These are phyloP conservation scores for Characodon lateralis DNA, from an alignment of 2,797 vertebrate species.

Conservation along the genomic window DNA sequence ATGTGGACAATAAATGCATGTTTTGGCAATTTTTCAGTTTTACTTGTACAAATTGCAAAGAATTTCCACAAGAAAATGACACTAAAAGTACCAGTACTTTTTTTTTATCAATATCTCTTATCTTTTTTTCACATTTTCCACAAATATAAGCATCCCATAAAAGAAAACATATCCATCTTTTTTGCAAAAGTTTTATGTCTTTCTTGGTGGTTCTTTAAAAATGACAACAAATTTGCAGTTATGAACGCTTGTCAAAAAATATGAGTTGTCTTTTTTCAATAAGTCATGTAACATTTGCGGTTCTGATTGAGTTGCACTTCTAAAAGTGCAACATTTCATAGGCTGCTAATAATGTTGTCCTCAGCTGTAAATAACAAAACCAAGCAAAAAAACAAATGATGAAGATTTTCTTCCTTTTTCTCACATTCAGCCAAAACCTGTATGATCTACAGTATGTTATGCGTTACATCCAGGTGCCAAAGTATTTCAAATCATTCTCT, in stretches of 20 bases:
- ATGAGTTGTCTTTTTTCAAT: too few species aligned
- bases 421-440: too few species aligned
- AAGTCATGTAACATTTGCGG: not conserved
- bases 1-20: too few species aligned
- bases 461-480: slow-evolving; percentile 6
- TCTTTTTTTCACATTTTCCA: not conserved
- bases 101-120: not conserved
- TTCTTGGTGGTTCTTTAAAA: not conserved
- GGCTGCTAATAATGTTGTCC: not conserved
- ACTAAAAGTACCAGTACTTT: not conserved
- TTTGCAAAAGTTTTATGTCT: not conserved
- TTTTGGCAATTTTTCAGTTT: too few species aligned
- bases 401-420: not conserved
- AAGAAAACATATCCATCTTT: not conserved
- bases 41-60: too few species aligned
- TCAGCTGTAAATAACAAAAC: not conserved
- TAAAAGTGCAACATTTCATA: not conserved
- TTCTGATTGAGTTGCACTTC: not conserved
- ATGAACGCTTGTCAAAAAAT: not conserved
- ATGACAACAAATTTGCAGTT: not conserved
- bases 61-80: not conserved
- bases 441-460: too few species aligned
- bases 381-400: not conserved
- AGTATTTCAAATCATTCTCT: slow-evolving; percentile 8
- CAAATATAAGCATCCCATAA: not conserved